A percentile compares a stretch with the other conserved stretches of the same genome.
These are phyloP conservation scores for Dastarcus helophoroides DNA, from an alignment of 2,888 invertebrate genomes.

Conservation along the genomic window DNA sequence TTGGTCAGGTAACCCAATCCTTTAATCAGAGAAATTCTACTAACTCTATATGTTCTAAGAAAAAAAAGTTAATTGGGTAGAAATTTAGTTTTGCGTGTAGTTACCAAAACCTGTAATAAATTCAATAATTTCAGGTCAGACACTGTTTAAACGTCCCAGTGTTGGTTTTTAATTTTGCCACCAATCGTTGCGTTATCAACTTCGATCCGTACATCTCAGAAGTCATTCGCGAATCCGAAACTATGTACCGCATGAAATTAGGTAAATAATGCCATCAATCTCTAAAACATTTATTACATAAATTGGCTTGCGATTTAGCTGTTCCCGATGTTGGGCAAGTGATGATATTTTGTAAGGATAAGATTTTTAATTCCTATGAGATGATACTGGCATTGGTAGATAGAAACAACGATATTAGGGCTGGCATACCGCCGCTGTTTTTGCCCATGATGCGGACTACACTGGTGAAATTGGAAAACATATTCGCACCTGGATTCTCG, in stretches of 20 bases:
- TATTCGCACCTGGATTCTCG: constrained; percentile 64
- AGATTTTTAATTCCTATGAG: constrained; percentile 51
- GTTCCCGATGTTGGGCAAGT: constrained; percentile 69
- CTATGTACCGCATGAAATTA: constrained; percentile 65
- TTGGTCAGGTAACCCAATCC: constrained; percentile 63
- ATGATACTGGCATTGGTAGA: constrained; percentile 49
- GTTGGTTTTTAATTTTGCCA: constrained; percentile 52
- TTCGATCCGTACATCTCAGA: constrained; percentile 61
- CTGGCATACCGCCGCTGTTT: constrained; percentile 54
- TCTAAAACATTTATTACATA: no score
- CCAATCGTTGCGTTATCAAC: constrained; percentile 55
- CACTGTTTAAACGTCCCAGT: constrained; percentile 59
- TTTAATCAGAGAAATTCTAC: no score
- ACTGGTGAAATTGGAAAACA: constrained; percentile 56
- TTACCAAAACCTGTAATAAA: no score
- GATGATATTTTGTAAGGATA: constrained; percentile 59
- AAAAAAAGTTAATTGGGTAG: no score
- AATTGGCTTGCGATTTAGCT: constrained; percentile 34
- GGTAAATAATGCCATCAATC: no score
- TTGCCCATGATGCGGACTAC: constrained; percentile 56
- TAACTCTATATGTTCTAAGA: no score
- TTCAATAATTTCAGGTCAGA: constrained; percentile 40
- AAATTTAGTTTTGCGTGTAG: no score
- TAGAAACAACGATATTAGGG: constrained; percentile 48
- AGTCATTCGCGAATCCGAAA: constrained; percentile 68